A percentile compares a stretch with the other conserved stretches of the same genome.
Evolutionary conservation across 2,888 invertebrate genomes (phyloP).

Genomic region (Odiellus spinosus): DNA sequence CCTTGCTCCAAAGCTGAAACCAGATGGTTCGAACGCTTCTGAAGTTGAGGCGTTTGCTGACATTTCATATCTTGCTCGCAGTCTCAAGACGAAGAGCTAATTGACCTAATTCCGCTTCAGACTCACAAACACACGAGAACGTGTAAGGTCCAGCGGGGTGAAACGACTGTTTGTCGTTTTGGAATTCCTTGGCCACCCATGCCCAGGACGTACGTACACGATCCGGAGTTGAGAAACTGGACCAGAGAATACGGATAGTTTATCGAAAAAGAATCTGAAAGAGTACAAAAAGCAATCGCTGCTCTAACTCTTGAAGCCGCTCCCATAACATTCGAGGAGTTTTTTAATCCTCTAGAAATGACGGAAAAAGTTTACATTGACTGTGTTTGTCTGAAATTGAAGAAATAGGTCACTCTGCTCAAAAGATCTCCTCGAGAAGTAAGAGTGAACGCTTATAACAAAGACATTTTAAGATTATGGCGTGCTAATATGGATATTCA

Average conservation of each 20-base stretch:
- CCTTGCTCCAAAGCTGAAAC: background rate
- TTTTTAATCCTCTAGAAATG: no score
- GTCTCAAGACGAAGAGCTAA: no score
- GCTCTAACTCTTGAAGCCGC: no score
- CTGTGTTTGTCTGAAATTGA: background rate
- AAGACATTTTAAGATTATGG: conserved; percentile 1
- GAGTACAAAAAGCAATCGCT: no score
- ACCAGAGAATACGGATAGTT: no score
- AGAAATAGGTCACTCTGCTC: conserved; percentile 1
- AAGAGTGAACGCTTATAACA: conserved; percentile 6
- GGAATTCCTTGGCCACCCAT: conserved; percentile 3
- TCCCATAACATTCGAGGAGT: no score
- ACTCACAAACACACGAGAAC: conserved; percentile 6
- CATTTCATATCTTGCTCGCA: no score
- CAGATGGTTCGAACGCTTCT: no score
- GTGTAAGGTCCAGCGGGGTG: conserved; percentile 3
- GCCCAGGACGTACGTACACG: background rate
- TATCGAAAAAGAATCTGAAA: no score
- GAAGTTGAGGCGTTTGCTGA: background rate
- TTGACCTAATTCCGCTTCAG: background rate
- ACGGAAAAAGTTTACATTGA: no score
- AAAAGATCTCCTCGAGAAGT: conserved; percentile 1
- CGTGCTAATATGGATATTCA: conserved; percentile 9
- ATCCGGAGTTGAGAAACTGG: conserved; percentile 1
- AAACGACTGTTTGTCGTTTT: conserved; percentile 1